Percentiles rank a stretch among this genome's conserved stretches.
phyloP scores from a whole-genome alignment of 1,140 invertebrate species.

The Philotrypesis tridentata region DNA sequence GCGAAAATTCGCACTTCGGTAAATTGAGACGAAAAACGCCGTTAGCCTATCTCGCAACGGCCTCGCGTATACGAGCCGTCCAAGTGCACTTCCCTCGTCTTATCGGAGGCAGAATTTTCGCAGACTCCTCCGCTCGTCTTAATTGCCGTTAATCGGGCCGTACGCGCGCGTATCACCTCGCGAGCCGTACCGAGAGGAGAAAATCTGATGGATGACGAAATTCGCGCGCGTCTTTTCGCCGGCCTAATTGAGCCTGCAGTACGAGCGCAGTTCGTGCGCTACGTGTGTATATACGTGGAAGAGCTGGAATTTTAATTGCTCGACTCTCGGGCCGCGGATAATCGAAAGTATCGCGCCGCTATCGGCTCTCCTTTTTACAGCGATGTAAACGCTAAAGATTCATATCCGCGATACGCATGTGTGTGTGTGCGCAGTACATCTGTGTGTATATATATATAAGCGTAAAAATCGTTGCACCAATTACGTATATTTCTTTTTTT shows the following conservation, averaged over 20 bases:
- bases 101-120: background rate
- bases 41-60: background rate
- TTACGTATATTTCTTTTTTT: background rate
- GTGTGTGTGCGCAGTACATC: no score
- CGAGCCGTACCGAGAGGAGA: background rate
- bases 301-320: conserved; percentile 40
- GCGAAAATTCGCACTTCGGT: background rate
- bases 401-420: background rate
- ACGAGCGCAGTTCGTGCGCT: no score
- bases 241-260: conserved; percentile 18
- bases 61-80: background rate
- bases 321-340: background rate
- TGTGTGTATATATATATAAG: no score
- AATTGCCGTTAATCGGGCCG: background rate
- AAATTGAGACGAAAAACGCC: background rate
- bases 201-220: conserved; percentile 35
- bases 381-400: conserved; percentile 7
- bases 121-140: background rate
- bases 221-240: conserved; percentile 4
- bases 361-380: conserved; percentile 33
- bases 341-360: conserved; percentile 42
- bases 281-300: no score
- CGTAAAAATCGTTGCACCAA: conserved; percentile 21
- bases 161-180: background rate
- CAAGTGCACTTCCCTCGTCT: background rate